Conservation (phyloP, 2,113 vertebrate species). For the Toxotes chatareus region DNA sequence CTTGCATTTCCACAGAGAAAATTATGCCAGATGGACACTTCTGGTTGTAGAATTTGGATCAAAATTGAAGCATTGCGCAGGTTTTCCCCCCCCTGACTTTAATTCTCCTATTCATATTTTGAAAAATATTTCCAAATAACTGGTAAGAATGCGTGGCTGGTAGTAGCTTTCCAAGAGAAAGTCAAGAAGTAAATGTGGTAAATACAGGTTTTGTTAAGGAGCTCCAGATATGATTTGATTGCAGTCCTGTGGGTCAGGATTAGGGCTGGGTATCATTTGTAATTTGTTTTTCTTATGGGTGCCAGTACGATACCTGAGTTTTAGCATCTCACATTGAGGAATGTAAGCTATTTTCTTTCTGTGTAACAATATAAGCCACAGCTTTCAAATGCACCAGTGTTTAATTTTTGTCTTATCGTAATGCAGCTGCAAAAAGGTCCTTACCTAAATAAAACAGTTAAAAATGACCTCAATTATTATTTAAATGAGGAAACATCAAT, state of each 20-base stretch:
- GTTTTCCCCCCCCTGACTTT: not conserved
- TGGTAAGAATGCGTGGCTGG: no score
- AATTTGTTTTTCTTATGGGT: no score
- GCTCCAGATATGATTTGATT: no score
- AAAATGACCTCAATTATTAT: no score
- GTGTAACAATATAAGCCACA: no score
- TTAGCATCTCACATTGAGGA: not conserved
- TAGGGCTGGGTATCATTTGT: no score
- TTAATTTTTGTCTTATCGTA: no score
- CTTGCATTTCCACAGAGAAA: not conserved
- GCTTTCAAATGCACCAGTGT: no score
- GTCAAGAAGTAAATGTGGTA: not conserved
- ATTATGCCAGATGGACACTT: not conserved
- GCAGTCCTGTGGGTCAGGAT: no score
- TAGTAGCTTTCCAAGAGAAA: no score
- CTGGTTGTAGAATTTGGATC: not conserved
- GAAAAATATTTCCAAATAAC: not conserved
- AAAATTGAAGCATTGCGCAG: not conserved
- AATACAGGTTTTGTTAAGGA: not conserved
- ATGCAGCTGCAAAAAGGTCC: no score
- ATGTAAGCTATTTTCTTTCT: not conserved
- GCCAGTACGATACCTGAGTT: not conserved
- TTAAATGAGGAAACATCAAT: not conserved
- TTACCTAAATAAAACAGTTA: no score
- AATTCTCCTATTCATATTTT: not conserved